Conservation (phyloP, 2,113 vertebrate genomes). For the Nematolebias whitei region DNA sequence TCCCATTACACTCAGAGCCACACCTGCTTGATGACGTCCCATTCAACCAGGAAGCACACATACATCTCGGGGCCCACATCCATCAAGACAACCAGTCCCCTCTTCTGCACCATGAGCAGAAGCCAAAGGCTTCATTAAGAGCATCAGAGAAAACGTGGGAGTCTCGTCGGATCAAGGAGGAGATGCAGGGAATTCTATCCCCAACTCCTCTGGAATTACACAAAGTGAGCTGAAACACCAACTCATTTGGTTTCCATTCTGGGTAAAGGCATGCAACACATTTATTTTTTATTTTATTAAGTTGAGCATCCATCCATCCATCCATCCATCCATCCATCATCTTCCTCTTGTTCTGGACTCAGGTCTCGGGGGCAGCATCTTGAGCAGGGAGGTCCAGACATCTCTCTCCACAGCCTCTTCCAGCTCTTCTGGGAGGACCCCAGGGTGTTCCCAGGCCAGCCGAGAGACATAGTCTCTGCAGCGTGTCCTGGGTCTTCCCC, state of each 20-base stretch:
- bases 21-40: conserved; percentile 53
- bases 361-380: too few species aligned
- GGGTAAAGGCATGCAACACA: too few species aligned
- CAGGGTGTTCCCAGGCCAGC: too few species aligned
- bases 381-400: too few species aligned
- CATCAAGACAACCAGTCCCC: conserved; percentile 60
- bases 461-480: too few species aligned
- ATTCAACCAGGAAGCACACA: conserved; percentile 57
- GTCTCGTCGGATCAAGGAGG: conserved; percentile 85
- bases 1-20: conserved; percentile 29
- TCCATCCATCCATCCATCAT: too few species aligned
- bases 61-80: conserved; percentile 52
- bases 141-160: conserved; percentile 86
- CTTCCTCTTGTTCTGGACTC: too few species aligned
- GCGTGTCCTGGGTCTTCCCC: too few species aligned
- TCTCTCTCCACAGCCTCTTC: too few species aligned
- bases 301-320: too few species aligned
- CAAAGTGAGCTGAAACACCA: conserved; percentile 82
- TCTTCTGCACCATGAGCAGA: conserved; percentile 64
- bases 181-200: conserved; percentile 89
- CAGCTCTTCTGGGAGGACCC: too few species aligned
- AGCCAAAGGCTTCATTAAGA: conserved; percentile 75
- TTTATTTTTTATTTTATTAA: not conserved
- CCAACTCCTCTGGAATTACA: conserved; percentile 90
- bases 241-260: not conserved